Conservation (phyloP, 1,140 invertebrate species). For the Holcopasites calliopsidis region DNA sequence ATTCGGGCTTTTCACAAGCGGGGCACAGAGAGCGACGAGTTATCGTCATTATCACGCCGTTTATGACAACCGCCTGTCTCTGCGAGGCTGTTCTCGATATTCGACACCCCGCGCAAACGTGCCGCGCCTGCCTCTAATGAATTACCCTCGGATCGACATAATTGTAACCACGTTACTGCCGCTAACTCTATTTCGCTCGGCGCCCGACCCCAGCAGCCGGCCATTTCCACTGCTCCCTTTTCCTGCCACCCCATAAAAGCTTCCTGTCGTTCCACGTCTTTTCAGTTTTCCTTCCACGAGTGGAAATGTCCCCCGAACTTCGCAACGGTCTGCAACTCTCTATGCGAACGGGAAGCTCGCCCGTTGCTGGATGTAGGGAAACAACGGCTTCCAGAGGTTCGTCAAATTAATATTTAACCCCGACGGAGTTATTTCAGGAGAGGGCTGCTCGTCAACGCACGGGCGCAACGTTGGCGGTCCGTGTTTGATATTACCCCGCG, state of each 20-base stretch:
- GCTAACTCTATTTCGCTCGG: constrained; percentile 19
- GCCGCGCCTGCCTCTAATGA: constrained; percentile 18
- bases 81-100: constrained; percentile 33
- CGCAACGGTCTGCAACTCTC: neutral
- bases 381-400: neutral
- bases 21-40: constrained; percentile 35
- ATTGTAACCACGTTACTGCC: constrained; percentile 26
- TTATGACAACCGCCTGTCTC: constrained; percentile 41
- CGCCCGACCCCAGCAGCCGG: neutral
- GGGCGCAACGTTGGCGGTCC: neutral
- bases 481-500: constrained; percentile 15
- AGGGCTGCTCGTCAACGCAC: neutral
- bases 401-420: constrained; percentile 11
- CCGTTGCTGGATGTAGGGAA: neutral
- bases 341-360: neutral
- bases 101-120: constrained; percentile 34
- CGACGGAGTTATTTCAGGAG: constrained; percentile 10
- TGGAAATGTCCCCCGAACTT: neutral
- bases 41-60: constrained; percentile 43
- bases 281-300: neutral
- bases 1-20: constrained; percentile 33
- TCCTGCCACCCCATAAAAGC: too few relatives aligned
- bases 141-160: constrained; percentile 44
- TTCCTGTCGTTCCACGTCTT: neutral
- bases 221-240: too few relatives aligned